These are phyloP conservation scores for Monochamus saltuarius DNA, from an alignment of 1,140 invertebrate species.

Conservation along the genomic window DNA sequence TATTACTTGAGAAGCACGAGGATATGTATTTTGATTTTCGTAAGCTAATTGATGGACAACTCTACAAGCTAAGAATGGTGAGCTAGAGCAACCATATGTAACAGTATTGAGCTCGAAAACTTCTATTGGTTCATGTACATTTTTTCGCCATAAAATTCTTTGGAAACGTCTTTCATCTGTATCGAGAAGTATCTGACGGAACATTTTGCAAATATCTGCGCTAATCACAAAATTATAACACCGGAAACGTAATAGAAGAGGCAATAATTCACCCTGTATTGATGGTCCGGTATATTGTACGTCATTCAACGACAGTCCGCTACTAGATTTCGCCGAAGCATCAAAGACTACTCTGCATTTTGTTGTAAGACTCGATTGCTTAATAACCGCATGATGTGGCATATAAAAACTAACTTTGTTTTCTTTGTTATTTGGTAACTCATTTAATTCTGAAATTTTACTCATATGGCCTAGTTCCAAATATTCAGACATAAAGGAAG, in stretches of 20 bases:
- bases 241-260: not conserved
- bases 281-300: no score
- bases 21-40: not conserved
- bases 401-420: not conserved
- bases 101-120: no score
- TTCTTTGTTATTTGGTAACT: not conserved
- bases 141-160: constrained; percentile 38
- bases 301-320: no score
- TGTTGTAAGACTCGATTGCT: not conserved
- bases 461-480: not conserved
- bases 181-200: constrained; percentile 39
- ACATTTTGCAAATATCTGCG: constrained; percentile 51
- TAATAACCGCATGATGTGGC: not conserved
- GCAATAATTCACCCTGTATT: no score
- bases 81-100: no score
- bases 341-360: not conserved
- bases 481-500: not conserved
- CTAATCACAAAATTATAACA: constrained; percentile 36
- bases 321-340: no score
- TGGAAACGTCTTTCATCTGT: constrained; percentile 1
- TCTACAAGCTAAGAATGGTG: constrained; percentile 3
- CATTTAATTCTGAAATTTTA: no score
- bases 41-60: not conserved
- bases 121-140: no score
- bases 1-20: constrained; percentile 17